Evolutionary conservation across 92 coral and sea anemone genomes (phyloP), one percentile per base, ranked within the genome.

Genomic region (Epizoanthus illoricatus): DNA sequence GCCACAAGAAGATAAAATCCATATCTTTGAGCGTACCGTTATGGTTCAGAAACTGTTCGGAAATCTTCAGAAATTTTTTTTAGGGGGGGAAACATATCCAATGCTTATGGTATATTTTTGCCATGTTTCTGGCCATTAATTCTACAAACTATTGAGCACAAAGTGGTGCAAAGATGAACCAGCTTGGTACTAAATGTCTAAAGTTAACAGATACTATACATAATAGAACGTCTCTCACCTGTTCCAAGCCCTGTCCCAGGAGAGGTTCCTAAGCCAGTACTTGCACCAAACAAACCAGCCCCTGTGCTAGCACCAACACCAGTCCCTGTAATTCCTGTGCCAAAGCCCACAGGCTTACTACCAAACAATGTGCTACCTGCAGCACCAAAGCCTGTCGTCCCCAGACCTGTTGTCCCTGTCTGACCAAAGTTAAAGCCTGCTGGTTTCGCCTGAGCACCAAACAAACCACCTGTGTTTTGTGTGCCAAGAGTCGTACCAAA

Each of bases 381-480:
- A 36, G 85, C 43, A 21, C 87, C 88, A 75, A 88, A 90, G 24
- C 94, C 76, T 72, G 89, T 86, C 57, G 90, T 70, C 19, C 88
- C 94, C 8, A 88, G 66, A 68, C 89, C 90, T 2, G 90, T 79
- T 7, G 93, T 72, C 36, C 58, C 71, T n/a, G 28, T 67, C 16
- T 73, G 61, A 1, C 97, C 97, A 76, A 91, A 91, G 86, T 83
- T 87, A 62, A 85, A 80, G 68, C 94, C 88, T 58, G 92, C 80
- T 49, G 87, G 76, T 59, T 85, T 85, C 62, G 90, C 93, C 85
- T 90, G 92, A 2, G 84, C 63, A 36, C 97, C 98, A 87, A 95
- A 92, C 45, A 95, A 64, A n/a, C 95, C 76, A 43, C 94, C 91
- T 5, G 94, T 69, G 64, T 84, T 65, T 17, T 89, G 76, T 24